Conservation (phyloP, 1,140 invertebrate species). For the Ridgeia piscesae region DNA sequence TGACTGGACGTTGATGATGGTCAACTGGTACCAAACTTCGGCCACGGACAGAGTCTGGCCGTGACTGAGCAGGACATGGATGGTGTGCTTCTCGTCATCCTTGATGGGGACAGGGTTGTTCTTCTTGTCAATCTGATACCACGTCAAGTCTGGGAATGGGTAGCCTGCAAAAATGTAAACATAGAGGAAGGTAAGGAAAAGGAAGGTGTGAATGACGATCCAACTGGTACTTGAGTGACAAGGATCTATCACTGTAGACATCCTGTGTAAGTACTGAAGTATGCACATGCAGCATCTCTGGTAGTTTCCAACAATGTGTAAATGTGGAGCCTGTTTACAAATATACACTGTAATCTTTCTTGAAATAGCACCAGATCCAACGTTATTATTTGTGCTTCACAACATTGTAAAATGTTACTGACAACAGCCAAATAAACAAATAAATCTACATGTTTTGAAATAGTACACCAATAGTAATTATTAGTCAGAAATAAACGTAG, state of each 20-base stretch:
- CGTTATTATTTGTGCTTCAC: no score
- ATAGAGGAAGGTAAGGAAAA: not conserved
- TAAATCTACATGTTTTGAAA: no score
- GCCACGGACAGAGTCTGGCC: slow-evolving; percentile 37
- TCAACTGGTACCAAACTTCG: slow-evolving; percentile 45
- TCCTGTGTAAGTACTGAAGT: not conserved
- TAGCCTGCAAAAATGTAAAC: slow-evolving; percentile 34
- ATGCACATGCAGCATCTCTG: no score
- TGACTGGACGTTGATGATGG: slow-evolving; percentile 43
- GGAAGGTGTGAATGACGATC: not conserved
- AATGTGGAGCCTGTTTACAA: no score
- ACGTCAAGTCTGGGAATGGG: slow-evolving; percentile 42
- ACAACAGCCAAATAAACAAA: no score
- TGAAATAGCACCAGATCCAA: no score
- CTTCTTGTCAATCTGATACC: slow-evolving; percentile 34
- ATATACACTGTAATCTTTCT: no score
- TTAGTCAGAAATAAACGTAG: no score
- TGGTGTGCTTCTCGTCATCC: slow-evolving; percentile 44
- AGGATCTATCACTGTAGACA: not conserved
- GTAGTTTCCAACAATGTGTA: no score
- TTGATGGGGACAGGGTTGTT: slow-evolving; percentile 28
- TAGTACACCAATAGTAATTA: no score
- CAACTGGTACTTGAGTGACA: not conserved
- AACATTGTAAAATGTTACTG: no score
- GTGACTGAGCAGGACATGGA: slow-evolving; percentile 43